Base-by-base conservation (phyloP, 2,797 vertebrate genomes). In the Dermochelys coriacea region DNA sequence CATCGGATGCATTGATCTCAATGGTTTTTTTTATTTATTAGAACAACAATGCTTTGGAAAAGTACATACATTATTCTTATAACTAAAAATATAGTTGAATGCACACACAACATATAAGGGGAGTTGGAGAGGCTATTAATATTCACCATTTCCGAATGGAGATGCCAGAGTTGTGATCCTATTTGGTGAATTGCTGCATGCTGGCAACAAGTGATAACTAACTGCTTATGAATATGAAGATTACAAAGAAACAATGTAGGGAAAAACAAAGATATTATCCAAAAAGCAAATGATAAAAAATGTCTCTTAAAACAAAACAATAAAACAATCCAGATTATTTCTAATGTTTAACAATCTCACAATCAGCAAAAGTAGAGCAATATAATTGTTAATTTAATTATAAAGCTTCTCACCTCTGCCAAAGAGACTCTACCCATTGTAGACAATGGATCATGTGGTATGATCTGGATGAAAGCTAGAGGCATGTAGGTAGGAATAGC, bases 1-100 rank as follows among this genome's bases (percentile, higher is more conserved):
- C n/a, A n/a, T n/a, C n/a, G n/a, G n/a, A n/a, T n/a, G n/a, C 50
- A 84, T 55, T 68, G 86, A 85, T 51, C 81, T 90, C 11, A 50
- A 3, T 90, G n/a, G 37, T 34, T 82, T 45, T 85, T 87, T 94
- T 78, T 50, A 84, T 84, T 92, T 94, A 85, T 84, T 18, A 90
- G 37, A 47, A 1, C 11, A 45, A 71, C 80, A 25, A 88, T 85
- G 41, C 2, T 9, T 85, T 68, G 55, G 37, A 64, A 83, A 41
- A n/a, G 14, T 31, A 54, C 54, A 15, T 21, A 57, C 31, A 55
- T 55, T 75, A 84, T 68, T 87, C 1, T 34, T 87, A 82, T 47
- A 80, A 2, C 4, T 84, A 82, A 79, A 89, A 57, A 85, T 37
- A 85, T n/a, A 34, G 41, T 27, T 18, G 45, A 86, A 82, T 68